Evolutionary conservation across 1,140 invertebrate genomes (phyloP).

Genomic region (Eumaeus atala): DNA sequence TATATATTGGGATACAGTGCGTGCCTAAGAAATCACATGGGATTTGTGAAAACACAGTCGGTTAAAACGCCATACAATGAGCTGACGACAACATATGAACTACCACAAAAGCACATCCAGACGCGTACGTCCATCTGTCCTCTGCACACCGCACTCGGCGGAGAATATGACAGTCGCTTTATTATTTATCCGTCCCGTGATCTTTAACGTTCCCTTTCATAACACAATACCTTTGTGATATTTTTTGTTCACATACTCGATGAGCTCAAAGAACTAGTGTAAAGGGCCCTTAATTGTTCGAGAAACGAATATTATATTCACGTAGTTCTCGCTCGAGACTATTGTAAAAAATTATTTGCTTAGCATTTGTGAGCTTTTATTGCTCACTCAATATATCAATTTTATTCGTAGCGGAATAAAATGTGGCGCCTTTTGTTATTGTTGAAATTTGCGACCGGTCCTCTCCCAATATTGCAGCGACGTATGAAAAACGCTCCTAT

Average conservation of each 20-base stretch:
- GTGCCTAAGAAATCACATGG: too few species aligned
- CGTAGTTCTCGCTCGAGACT: constrained; percentile 12
- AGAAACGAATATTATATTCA: constrained; percentile 7
- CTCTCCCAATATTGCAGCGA: too few species aligned
- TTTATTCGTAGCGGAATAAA: constrained; percentile 2
- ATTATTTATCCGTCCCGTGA: constrained; percentile 56
- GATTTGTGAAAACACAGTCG: too few species aligned
- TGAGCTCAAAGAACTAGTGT: constrained; percentile 11
- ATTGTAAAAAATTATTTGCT: constrained; percentile 5
- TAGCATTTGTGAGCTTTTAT: constrained; percentile 7
- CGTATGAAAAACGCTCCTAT: too few species aligned
- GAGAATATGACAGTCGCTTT: constrained; percentile 35
- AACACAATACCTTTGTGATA: constrained; percentile 49
- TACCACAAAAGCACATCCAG: too few species aligned
- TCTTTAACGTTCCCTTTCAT: constrained; percentile 42
- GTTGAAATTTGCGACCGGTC: too few species aligned
- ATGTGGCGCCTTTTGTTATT: not conserved
- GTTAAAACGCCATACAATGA: too few species aligned
- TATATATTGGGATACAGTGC: too few species aligned
- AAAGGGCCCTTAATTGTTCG: not conserved
- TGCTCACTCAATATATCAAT: constrained; percentile 8
- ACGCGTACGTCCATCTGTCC: too few species aligned
- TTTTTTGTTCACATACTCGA: constrained; percentile 58
- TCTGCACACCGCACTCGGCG: too few species aligned
- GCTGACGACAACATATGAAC: too few species aligned